Evolutionary conservation across 2,888 invertebrate genomes (phyloP), one percentile per base, ranked within the genome.

Genomic region (Cephus pygmeus): DNA sequence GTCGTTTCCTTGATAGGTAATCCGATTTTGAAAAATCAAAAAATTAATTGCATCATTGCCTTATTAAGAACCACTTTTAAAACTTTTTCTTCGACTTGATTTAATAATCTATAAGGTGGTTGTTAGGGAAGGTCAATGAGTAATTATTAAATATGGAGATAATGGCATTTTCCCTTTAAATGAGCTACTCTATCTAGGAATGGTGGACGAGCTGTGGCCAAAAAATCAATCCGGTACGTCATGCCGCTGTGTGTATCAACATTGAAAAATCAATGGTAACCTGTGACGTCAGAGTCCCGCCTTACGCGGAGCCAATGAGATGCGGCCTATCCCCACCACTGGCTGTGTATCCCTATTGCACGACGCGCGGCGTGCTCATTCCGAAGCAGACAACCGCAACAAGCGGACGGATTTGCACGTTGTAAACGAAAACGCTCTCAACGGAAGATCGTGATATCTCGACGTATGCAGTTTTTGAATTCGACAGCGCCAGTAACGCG

Each of bases 201-300:
- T 15, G 12, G 71, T 71, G 12, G 33, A 31, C 33, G 34, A 71
- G 80, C 75, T 75, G 76, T 78, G 78, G 9, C 81, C 83, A 79
- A 85, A 86, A 87, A 86, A 88, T 86, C 86, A 87, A 87, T 88
- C 82, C 80, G 76, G 80, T 77, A 83, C 86, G 85, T 87, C 87
- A 86, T 77, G 79, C 40, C 76, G 85, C 84, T 81, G 82, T 86
- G 86, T 87, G 85, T 87, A 88, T 87, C 86, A 88, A 87, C 87
- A 87, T 88, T 87, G 87, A 87, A 91, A 91, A 91, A 91, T 91
- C 91, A 91, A 91, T 91, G 90, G 87, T 84, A 85, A 85, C 83
- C 82, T 76, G 85, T 90, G 91, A 91, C 91, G 91, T 91, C 86
- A 85, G 85, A 85, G 90, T 88, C 89, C 90, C 91, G 90, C 90